These are phyloP conservation scores for Sycobia sp. DNA, from an alignment of 1,140 invertebrate genomes.

Conservation along the genomic window DNA sequence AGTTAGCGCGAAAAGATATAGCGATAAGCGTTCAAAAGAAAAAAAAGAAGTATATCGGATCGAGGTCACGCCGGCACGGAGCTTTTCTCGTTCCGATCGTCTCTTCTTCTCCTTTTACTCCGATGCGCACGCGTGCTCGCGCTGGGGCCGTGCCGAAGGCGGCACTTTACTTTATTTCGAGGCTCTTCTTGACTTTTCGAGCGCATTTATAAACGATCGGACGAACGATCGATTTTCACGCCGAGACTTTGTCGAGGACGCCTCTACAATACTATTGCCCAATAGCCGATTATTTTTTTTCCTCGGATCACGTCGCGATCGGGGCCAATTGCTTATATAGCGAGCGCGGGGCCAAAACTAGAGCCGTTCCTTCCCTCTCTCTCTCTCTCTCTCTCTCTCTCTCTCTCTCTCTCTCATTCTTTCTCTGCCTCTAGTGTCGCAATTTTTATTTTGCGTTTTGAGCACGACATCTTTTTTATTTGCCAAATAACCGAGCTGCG, in stretches of 20 bases:
- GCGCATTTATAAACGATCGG: background rate
- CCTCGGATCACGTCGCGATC: conserved; percentile 45
- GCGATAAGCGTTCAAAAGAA: no score
- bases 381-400: no score
- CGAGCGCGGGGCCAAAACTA: conserved; percentile 22
- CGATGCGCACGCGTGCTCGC: no score
- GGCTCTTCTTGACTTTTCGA: conserved; percentile 22
- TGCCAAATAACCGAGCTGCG: conserved; percentile 29
- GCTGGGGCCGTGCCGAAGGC: no score
- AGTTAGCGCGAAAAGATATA: no score
- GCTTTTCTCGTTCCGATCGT: conserved; percentile 6
- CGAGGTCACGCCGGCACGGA: background rate
- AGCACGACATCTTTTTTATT: conserved; percentile 34
- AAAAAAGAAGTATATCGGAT: background rate
- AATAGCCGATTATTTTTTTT: conserved; percentile 39
- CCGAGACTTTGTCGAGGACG: conserved; percentile 42
- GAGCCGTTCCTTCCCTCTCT: no score
- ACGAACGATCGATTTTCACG: conserved; percentile 45
- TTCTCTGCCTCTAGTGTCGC: conserved; percentile 29
- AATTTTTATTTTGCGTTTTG: conserved; percentile 38
- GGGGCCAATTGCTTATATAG: conserved; percentile 41
- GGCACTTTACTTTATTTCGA: no score
- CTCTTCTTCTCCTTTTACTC: no score
- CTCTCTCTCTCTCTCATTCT: no score
- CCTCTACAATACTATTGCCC: conserved; percentile 42